These are phyloP conservation scores for Trichonephila clavipes DNA, from an alignment of 1,140 invertebrate genomes.

Conservation along the genomic window DNA sequence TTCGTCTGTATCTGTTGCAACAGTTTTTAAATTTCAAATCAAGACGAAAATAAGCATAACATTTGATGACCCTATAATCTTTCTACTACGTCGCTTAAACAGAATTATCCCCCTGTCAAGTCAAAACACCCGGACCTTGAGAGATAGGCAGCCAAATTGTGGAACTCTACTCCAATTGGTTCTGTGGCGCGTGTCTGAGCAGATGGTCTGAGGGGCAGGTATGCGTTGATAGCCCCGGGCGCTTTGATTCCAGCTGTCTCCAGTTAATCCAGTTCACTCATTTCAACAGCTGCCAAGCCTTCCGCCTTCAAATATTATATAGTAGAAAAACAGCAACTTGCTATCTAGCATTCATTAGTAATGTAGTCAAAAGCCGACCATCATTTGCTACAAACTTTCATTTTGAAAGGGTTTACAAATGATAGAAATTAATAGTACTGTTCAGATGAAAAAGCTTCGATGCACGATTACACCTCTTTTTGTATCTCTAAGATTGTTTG, in stretches of 20 bases:
- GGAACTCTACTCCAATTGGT: constrained; percentile 47
- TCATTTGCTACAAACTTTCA: constrained; percentile 38
- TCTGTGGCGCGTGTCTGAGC: constrained; percentile 66
- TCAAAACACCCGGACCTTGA: neutral
- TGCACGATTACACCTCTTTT: too few relatives aligned
- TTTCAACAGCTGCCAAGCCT: constrained; percentile 73
- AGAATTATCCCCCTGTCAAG: constrained; percentile 8
- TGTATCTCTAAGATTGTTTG: too few relatives aligned
- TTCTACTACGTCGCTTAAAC: neutral
- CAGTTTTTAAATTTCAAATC: neutral
- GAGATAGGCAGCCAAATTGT: constrained; percentile 53
- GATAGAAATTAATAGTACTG: too few relatives aligned
- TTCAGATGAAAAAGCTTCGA: too few relatives aligned
- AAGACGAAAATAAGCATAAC: neutral
- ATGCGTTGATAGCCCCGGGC: constrained; percentile 60
- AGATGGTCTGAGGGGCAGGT: constrained; percentile 70
- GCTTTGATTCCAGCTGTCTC: constrained; percentile 67
- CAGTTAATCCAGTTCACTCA: constrained; percentile 73
- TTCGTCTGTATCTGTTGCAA: neutral
- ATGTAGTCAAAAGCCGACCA: neutral
- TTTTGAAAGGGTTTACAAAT: neutral
- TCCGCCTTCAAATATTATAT: constrained; percentile 49
- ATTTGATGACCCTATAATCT: neutral
- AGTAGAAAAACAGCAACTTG: constrained; percentile 14
- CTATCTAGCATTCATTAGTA: constrained; percentile 20